Evolutionary conservation across 2,113 vertebrate species (phyloP), one percentile per base, ranked within the genome.

Genomic region (Phoxinus phoxinus): DNA sequence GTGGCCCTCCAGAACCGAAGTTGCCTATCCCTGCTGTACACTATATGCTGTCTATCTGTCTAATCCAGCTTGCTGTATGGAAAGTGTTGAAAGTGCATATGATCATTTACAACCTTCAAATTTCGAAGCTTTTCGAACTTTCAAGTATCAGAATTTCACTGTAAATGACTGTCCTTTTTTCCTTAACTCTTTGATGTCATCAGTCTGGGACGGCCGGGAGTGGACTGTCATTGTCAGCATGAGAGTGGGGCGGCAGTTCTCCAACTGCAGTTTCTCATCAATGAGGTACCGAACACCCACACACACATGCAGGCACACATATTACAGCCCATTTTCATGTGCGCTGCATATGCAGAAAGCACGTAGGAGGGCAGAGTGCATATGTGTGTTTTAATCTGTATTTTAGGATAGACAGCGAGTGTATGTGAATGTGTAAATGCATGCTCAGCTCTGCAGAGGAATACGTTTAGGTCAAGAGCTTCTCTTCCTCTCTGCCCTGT

Each of bases 261-360:
- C 72, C 98, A 99, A 86, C 97, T 99, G 72, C 97, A 98, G 92
- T 99, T 99, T 92, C 95, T 99, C 90, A 97, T 99, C 92, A 99
- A 99, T 87, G 97, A 99, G 97, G 98, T 99, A 96, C 97, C 7
- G 25, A 67, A 73, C 77, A 77, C 81, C 65, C 84, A 82, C 84
- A 87, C 72, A 79, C 84, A 86, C 63, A 79, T 58, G 53, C 76
- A 81, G 7, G 58, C 74, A 86, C 61, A 73, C 77, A 74, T 59
- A 80, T 67, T 85, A 78, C 32, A n/a, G 41, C 81, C 71, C 4
- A 56, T 53, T 71, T 72, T 83, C 23, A 56, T 30, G 74, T 56
- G 4, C 10, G 19, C 80, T 58, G 81, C 83, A 75, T 65, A 75
- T 80, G 53, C 69, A 76, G 21, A 73, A 58, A 76, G n/a, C 63